Evolutionary conservation across 2,888 invertebrate species (phyloP).

Genomic region (Philereme transversata): DNA sequence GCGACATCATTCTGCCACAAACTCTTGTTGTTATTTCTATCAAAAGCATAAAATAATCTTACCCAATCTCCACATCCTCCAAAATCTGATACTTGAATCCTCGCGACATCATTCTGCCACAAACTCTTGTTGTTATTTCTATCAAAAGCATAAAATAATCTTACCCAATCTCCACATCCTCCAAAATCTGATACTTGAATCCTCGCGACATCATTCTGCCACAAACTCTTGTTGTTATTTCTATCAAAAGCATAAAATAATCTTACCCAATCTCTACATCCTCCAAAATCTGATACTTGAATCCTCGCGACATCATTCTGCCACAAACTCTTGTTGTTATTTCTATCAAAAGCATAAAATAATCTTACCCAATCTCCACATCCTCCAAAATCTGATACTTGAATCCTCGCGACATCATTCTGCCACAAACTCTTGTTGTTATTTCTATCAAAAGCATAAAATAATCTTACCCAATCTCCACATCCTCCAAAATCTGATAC

Average conservation of each 20-base stretch:
- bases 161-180: conserved; percentile 67
- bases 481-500: conserved; percentile 64
- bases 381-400: conserved; percentile 68
- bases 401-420: conserved; percentile 61
- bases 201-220: conserved; percentile 59
- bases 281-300: conserved; percentile 67
- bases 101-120: conserved; percentile 56
- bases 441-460: background rate
- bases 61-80: conserved; percentile 67
- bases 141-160: conserved; percentile 27
- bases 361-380: conserved; percentile 64
- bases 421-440: conserved; percentile 22
- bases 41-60: conserved; percentile 39
- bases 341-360: background rate
- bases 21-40: background rate
- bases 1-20: conserved; percentile 53
- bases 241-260: background rate
- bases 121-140: background rate
- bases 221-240: background rate
- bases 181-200: conserved; percentile 65
- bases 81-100: conserved; percentile 65
- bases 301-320: conserved; percentile 60
- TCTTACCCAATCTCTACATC: conserved; percentile 67
- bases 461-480: conserved; percentile 63
- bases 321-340: background rate